Conservation (phyloP, 2,888 invertebrate genomes). For the Tubiluchus corallicola region DNA sequence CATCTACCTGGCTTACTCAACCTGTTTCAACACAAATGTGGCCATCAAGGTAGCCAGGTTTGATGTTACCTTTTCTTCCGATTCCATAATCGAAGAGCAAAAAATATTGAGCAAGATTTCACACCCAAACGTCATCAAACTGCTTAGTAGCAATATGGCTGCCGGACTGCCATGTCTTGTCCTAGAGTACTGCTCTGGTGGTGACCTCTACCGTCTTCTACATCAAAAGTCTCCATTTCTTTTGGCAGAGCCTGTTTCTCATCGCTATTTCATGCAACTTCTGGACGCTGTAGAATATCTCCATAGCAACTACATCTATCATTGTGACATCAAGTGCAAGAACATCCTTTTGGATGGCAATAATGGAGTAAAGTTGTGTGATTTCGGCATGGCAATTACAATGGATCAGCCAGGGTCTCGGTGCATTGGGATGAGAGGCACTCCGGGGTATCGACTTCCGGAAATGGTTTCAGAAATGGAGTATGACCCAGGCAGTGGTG, state of each 20-base stretch:
- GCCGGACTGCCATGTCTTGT: not conserved
- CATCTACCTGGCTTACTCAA: too few relatives aligned
- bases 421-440: too few relatives aligned
- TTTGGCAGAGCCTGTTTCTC: not conserved
- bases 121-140: not conserved
- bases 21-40: too few relatives aligned
- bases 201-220: not conserved
- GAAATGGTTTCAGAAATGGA: not conserved
- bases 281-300: not conserved
- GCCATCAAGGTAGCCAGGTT: not conserved
- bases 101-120: not conserved
- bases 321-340: not conserved
- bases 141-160: not conserved
- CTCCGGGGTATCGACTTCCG: not conserved
- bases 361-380: not conserved
- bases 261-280: conserved; percentile 1
- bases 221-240: not conserved
- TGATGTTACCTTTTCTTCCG: not conserved
- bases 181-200: not conserved
- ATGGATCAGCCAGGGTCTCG: too few relatives aligned
- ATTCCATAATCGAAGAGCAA: not conserved
- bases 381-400: not conserved
- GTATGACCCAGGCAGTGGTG: not conserved
- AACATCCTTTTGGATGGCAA: not conserved
- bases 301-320: not conserved